These are phyloP conservation scores for Antennarius striatus DNA, from an alignment of 2,113 vertebrate species.

Conservation along the genomic window DNA sequence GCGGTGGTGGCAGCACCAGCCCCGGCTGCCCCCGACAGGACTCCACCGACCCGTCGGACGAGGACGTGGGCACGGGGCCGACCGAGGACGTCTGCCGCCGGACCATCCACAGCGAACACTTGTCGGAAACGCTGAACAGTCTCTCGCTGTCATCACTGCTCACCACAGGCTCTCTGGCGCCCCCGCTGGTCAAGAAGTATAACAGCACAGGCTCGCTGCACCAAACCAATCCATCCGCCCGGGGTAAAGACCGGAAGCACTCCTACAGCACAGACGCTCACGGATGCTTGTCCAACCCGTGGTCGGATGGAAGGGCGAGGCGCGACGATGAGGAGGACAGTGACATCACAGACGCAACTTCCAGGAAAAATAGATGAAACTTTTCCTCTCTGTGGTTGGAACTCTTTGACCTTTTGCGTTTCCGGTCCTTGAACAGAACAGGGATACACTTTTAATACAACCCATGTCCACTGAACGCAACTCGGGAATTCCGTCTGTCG, in stretches of 20 bases:
- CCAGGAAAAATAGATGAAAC: conserved; percentile 81
- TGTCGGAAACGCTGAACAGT: conserved; percentile 89
- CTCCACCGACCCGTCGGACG: conserved; percentile 89
- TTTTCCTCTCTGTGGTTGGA: conserved; percentile 24
- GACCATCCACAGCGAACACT: conserved; percentile 82
- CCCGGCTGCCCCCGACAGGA: conserved; percentile 85
- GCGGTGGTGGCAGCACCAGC: conserved; percentile 82
- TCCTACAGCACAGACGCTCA: conserved; percentile 44
- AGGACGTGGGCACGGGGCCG: conserved; percentile 79
- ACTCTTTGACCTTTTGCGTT: conserved; percentile 23
- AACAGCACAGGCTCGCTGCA: conserved; percentile 91
- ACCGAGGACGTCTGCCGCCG: conserved; percentile 65
- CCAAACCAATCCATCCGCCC: conserved; percentile 49
- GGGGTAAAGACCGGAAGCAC: conserved; percentile 60
- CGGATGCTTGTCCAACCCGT: conserved; percentile 62
- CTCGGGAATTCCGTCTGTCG: conserved; percentile 38
- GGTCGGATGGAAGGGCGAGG: conserved; percentile 46
- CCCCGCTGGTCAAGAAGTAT: conserved; percentile 83
- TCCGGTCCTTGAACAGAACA: conserved; percentile 38
- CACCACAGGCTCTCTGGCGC: conserved; percentile 70
- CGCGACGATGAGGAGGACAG: conserved; percentile 35
- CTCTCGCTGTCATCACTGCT: conserved; percentile 91
- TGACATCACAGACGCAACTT: conserved; percentile 53
- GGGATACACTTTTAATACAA: conserved; percentile 32
- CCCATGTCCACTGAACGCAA: conserved; percentile 32